phyloP scores from a whole-genome alignment of 2,888 invertebrate genomes.

The Nemotelus nigrinus region DNA sequence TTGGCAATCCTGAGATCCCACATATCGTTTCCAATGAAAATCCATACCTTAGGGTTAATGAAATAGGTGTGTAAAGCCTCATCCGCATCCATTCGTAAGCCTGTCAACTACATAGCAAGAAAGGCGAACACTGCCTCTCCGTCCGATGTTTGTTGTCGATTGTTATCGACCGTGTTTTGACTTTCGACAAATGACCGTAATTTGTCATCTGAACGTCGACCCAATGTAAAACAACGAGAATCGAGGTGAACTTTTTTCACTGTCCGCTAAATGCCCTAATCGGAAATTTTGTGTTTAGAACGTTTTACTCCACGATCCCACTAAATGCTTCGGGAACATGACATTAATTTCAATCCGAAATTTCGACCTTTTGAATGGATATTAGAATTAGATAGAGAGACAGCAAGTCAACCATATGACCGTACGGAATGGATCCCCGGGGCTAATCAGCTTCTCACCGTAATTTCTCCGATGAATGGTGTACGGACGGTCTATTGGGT shows the following conservation, averaged over 20 bases:
- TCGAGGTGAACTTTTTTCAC: constrained; percentile 28
- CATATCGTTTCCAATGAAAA: no score
- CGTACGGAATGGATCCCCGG: constrained; percentile 48
- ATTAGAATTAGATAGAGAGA: constrained; percentile 3
- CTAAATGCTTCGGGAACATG: constrained; percentile 35
- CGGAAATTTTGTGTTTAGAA: constrained; percentile 35
- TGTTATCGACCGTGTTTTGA: constrained; percentile 51
- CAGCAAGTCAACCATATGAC: constrained; percentile 46
- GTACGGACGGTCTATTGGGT: not conserved
- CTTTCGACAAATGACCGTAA: constrained; percentile 51
- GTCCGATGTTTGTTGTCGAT: constrained; percentile 46
- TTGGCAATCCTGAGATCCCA: no score
- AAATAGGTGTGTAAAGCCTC: constrained; percentile 9
- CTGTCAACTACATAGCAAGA: constrained; percentile 24
- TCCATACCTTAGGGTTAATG: not conserved
- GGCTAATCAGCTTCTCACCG: constrained; percentile 44
- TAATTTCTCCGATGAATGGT: constrained; percentile 23
- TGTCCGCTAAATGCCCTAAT: constrained; percentile 42
- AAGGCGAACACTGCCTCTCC: constrained; percentile 2
- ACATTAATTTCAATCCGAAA: constrained; percentile 40
- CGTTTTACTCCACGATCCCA: constrained; percentile 28
- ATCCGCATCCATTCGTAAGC: constrained; percentile 9
- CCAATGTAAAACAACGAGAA: constrained; percentile 39
- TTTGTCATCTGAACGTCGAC: constrained; percentile 49
- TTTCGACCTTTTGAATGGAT: constrained; percentile 2